These are phyloP conservation scores for Origma solitaria DNA, from an alignment of 2,113 vertebrate species.

Conservation along the genomic window DNA sequence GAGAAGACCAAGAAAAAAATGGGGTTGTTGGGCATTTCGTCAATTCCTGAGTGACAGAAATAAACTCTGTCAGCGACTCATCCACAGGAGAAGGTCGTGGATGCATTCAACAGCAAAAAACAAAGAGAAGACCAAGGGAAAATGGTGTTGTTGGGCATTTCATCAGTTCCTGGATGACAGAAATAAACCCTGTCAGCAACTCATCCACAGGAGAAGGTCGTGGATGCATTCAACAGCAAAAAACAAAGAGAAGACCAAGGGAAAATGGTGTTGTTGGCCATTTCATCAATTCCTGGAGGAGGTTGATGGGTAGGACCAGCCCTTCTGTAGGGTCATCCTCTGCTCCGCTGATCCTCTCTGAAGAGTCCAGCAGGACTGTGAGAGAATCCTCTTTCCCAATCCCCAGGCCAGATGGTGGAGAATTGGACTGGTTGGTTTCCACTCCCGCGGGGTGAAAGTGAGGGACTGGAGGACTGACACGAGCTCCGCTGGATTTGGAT, in stretches of 20 bases:
- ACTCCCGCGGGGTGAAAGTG: background rate
- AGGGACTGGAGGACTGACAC: accelerated
- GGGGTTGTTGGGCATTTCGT: background rate
- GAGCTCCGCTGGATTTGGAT: background rate
- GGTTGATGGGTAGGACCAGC: background rate
- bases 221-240: background rate
- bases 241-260: background rate
- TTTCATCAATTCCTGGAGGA: background rate
- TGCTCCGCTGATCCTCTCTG: background rate
- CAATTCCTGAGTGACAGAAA: no score
- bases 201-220: background rate
- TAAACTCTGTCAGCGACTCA: background rate
- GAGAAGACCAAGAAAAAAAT: background rate
- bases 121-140: background rate
- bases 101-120: background rate
- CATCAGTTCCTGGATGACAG: no score
- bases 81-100: background rate
- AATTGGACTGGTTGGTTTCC: background rate
- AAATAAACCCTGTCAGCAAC: background rate
- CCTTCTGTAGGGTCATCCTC: background rate
- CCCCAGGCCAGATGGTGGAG: background rate
- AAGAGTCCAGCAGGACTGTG: background rate
- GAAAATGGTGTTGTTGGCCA: background rate
- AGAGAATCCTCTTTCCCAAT: background rate
- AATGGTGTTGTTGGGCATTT: background rate